Percentiles rank a stretch among this genome's conserved stretches.
These are phyloP conservation scores for Camponotus pennsylvanicus DNA, from an alignment of 1,140 invertebrate species.

Conservation along the genomic window DNA sequence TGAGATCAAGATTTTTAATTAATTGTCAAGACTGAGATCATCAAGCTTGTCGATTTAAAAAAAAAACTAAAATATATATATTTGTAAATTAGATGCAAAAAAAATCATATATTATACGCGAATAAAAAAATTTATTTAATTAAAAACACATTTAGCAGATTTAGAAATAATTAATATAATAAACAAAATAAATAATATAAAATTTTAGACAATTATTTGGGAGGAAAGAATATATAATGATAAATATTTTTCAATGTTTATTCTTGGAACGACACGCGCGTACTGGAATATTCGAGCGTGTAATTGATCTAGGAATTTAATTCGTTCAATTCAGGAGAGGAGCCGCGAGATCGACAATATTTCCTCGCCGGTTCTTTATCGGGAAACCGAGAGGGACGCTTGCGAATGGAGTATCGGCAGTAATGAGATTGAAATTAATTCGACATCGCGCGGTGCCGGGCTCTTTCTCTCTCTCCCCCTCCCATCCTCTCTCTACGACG, in stretches of 20 bases:
- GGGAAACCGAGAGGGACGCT: constrained; percentile 65
- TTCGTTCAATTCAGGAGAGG: constrained; percentile 65
- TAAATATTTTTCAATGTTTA: constrained; percentile 33
- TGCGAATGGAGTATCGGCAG: constrained; percentile 69
- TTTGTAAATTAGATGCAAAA: too few species aligned
- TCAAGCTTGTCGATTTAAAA: too few species aligned
- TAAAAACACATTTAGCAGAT: too few species aligned
- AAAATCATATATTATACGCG: too few species aligned
- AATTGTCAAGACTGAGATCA: too few species aligned
- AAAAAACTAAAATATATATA: too few species aligned
- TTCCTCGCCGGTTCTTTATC: constrained; percentile 69
- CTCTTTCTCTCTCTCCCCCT: background rate
- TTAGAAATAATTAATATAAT: too few species aligned
- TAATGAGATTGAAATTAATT: constrained; percentile 80
- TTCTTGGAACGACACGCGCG: background rate
- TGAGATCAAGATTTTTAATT: too few species aligned
- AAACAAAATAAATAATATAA: too few species aligned
- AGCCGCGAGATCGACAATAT: constrained; percentile 67
- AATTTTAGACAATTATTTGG: too few species aligned
- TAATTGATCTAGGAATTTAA: constrained; percentile 64
- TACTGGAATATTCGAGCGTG: constrained; percentile 12
- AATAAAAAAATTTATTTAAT: too few species aligned
- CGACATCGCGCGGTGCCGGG: constrained; percentile 65
- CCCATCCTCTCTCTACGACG: background rate
- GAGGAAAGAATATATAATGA: background rate